Evolutionary conservation across 1,140 invertebrate genomes (phyloP).

Genomic region (Ips typographus): DNA sequence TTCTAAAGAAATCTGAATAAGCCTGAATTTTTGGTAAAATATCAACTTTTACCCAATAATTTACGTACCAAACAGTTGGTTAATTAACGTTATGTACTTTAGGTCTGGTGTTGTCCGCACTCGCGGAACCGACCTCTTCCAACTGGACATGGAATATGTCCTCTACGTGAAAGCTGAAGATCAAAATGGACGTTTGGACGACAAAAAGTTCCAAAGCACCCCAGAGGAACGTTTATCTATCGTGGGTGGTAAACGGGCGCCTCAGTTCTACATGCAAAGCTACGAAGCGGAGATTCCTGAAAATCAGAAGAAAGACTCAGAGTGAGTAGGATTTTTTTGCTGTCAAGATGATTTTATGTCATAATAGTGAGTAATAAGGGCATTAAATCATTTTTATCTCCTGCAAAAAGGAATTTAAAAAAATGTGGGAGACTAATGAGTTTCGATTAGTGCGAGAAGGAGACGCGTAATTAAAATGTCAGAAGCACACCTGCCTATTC

Average conservation of each 20-base stretch:
- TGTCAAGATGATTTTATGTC: not conserved
- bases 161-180: conserved; percentile 95
- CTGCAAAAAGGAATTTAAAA: not conserved
- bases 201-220: conserved; percentile 85
- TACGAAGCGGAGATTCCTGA: conserved; percentile 94
- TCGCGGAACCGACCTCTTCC: conserved; percentile 85
- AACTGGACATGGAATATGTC: conserved; percentile 94
- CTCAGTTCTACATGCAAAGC: conserved; percentile 91
- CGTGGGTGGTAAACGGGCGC: conserved; percentile 89
- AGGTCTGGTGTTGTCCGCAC: conserved; percentile 91
- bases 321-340: conserved; percentile 64
- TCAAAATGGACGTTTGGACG: conserved; percentile 88
- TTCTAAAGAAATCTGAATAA: no score
- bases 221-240: conserved; percentile 89
- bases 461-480: conserved; percentile 10
- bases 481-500: conserved; percentile 4
- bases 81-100: conserved; percentile 46
- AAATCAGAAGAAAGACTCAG: conserved; percentile 94
- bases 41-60: no score
- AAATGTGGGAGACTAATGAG: not conserved
- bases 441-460: not conserved
- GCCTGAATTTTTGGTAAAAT: no score
- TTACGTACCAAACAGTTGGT: no score
- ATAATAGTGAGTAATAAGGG: not conserved
- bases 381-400: not conserved